phyloP scores from a whole-genome alignment of 2,888 invertebrate genomes.

The Zaprionus lineosus region DNA sequence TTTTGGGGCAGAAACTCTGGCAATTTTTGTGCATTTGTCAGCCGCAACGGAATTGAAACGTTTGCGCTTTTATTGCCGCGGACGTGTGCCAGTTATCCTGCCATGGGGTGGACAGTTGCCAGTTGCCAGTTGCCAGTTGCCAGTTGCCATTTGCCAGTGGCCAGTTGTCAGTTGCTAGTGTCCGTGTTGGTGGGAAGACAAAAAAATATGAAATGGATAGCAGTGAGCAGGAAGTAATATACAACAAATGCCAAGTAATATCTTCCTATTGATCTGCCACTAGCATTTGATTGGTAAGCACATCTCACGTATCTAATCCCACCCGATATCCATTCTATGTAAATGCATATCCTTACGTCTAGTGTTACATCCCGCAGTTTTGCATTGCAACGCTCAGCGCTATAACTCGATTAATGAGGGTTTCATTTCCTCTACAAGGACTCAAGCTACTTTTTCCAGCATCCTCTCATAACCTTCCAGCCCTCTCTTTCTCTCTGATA shows the following conservation, averaged over 20 bases:
- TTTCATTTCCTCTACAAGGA: too few relatives aligned
- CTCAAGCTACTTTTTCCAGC: too few relatives aligned
- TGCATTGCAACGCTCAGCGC: too few relatives aligned
- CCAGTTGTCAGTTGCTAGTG: constrained; percentile 11
- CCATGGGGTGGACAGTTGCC: constrained; percentile 16
- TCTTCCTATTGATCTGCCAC: constrained; percentile 45
- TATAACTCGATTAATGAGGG: too few relatives aligned
- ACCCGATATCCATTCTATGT: background rate
- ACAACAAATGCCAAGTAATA: constrained; percentile 64
- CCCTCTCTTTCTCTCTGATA: too few relatives aligned
- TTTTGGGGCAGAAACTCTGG: constrained; percentile 62
- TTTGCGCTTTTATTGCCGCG: constrained; percentile 74
- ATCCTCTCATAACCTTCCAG: too few relatives aligned
- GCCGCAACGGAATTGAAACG: constrained; percentile 78
- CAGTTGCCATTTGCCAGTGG: constrained; percentile 16
- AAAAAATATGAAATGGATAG: constrained; percentile 63
- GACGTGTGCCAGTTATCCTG: constrained; percentile 59
- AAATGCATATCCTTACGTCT: background rate
- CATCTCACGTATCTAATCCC: constrained; percentile 9
- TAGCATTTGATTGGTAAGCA: background rate
- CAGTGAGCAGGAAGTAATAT: constrained; percentile 61
- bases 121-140: constrained; percentile 23
- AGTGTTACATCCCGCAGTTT: too few relatives aligned
- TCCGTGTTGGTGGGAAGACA: constrained; percentile 56
- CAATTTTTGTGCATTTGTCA: constrained; percentile 80